phyloP scores from a whole-genome alignment of 2,888 invertebrate genomes.

The Keiferia lycopersicella region DNA sequence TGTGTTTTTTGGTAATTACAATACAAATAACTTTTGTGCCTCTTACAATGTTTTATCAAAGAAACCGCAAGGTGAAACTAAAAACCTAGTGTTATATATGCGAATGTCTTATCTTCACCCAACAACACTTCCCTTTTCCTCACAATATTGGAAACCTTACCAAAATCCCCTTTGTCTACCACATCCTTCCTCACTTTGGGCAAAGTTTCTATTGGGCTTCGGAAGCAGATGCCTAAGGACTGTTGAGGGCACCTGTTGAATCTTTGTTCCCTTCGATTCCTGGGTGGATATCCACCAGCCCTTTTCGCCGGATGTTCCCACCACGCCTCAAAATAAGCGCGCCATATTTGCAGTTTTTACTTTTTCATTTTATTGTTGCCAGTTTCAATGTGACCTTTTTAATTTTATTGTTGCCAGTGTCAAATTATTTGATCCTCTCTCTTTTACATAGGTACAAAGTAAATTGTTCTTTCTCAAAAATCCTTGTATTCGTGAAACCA shows the following conservation, averaged over 20 bases:
- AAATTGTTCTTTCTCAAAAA: too few species aligned
- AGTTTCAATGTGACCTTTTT: too few species aligned
- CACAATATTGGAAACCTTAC: conserved; percentile 14
- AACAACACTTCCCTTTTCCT: neutral
- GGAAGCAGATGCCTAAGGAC: conserved; percentile 59
- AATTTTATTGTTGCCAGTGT: too few species aligned
- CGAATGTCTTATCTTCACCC: neutral
- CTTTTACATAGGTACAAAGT: too few species aligned
- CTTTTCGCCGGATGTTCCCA: conserved; percentile 69
- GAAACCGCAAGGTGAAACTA: too few species aligned
- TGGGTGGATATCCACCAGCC: conserved; percentile 37
- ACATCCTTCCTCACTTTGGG: conserved; percentile 56
- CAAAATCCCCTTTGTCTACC: conserved; percentile 37
- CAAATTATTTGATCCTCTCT: neutral
- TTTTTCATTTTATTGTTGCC: conserved; percentile 22
- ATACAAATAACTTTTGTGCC: too few species aligned
- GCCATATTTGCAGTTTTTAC: conserved; percentile 36
- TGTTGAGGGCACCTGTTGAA: conserved; percentile 55
- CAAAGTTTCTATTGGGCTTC: conserved; percentile 55
- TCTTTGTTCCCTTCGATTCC: conserved; percentile 52
- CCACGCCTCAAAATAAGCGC: conserved; percentile 53
- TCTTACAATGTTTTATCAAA: too few species aligned
- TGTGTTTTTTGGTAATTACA: too few species aligned
- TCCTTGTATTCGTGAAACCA: too few species aligned
- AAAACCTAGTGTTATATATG: neutral